Conservation (phyloP, 2,797 vertebrate species). For the Lithobates sylvaticus region DNA sequence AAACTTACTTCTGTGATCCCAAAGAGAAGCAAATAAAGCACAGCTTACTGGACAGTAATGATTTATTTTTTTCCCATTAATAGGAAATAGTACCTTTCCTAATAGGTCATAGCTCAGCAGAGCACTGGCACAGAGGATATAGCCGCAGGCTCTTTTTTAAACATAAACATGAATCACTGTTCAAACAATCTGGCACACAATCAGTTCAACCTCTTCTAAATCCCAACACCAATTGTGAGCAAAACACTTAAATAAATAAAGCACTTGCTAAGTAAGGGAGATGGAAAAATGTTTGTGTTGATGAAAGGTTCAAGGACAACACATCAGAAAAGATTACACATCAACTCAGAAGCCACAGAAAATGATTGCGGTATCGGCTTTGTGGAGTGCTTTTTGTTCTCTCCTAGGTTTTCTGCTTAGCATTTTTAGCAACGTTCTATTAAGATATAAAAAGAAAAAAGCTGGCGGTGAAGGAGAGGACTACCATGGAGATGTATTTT, state of each 20-base stretch:
- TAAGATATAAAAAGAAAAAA: conserved; percentile 42
- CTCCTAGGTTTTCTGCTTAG: conserved; percentile 10
- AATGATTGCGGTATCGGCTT: not conserved
- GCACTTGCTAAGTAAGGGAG: conserved; percentile 54
- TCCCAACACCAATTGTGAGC: conserved; percentile 31
- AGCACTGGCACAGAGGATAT: conserved; percentile 22
- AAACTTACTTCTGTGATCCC: not conserved
- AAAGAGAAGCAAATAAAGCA: not conserved
- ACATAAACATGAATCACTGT: conserved; percentile 55
- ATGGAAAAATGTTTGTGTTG: conserved; percentile 16
- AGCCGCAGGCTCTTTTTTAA: conserved; percentile 13
- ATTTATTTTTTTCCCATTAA: not conserved
- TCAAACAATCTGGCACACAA: conserved; percentile 42
- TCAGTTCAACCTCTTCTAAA: conserved; percentile 39
- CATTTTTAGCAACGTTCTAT: conserved; percentile 25
- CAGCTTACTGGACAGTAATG: not conserved
- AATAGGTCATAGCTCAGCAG: conserved; percentile 23
- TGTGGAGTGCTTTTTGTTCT: not conserved
- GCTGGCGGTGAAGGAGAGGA: conserved; percentile 54
- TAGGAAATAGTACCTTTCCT: not conserved
- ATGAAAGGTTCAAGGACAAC: conserved; percentile 37
- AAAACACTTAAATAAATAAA: conserved; percentile 55
- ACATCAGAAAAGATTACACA: not conserved
- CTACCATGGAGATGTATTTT: conserved; percentile 58
- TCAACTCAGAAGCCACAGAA: conserved; percentile 7